Evolutionary conservation across 2,888 invertebrate species (phyloP).

Genomic region (Apotomis capreana): DNA sequence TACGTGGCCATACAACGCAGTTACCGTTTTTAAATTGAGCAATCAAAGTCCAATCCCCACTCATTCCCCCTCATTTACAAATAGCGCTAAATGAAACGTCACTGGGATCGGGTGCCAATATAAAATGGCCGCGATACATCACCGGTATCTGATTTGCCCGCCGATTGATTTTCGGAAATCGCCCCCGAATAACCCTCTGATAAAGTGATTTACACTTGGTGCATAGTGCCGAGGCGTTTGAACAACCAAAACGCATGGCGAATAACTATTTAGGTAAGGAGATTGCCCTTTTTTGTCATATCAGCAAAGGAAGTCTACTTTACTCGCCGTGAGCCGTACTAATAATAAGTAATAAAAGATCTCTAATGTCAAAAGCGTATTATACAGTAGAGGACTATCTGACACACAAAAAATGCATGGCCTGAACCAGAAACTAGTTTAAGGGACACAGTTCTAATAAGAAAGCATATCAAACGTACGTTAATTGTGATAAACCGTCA

Average conservation of each 20-base stretch:
- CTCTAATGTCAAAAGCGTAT: too few species aligned
- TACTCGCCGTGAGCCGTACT: too few species aligned
- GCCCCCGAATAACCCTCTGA: constrained; percentile 66
- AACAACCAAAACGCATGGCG: constrained; percentile 24
- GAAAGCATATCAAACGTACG: too few species aligned
- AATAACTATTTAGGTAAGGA: background rate
- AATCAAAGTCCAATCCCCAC: constrained; percentile 14
- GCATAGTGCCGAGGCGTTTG: constrained; percentile 50
- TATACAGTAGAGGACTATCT: too few species aligned
- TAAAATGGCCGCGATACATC: constrained; percentile 57
- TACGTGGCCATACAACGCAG: too few species aligned
- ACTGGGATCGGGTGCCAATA: constrained; percentile 2
- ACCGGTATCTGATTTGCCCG: constrained; percentile 64
- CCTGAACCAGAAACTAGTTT: too few species aligned
- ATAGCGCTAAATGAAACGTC: constrained; percentile 18
- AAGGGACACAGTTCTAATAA: too few species aligned
- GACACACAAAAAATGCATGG: too few species aligned
- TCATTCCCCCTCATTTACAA: constrained; percentile 15
- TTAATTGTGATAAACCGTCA: too few species aligned
- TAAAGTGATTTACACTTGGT: constrained; percentile 68
- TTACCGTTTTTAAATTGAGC: background rate
- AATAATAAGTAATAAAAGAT: too few species aligned
- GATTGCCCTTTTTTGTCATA: too few species aligned
- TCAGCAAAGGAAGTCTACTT: too few species aligned
- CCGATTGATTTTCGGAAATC: constrained; percentile 76